phyloP scores from a whole-genome alignment of 64 coral and sea anemone genomes.

The Anthopleura sola region DNA sequence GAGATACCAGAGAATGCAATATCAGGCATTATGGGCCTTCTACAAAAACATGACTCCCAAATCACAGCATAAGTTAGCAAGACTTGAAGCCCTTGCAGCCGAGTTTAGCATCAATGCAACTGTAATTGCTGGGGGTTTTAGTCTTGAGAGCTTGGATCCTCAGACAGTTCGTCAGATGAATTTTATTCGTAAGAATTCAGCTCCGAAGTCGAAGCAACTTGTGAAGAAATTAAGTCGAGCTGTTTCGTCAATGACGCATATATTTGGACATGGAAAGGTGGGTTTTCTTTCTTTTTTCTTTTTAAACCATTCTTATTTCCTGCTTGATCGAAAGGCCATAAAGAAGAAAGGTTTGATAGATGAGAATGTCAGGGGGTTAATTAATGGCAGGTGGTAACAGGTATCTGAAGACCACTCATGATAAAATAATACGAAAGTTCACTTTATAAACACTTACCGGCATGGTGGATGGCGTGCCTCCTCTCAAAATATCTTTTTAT shows the following conservation, averaged over 20 bases:
- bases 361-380: not conserved
- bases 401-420: not conserved
- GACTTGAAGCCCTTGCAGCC: not conserved
- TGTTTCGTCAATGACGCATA: not conserved
- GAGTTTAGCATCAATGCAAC: conserved; percentile 1
- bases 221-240: not conserved
- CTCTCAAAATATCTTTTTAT: too few species aligned
- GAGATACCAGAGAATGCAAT: not conserved
- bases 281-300: not conserved
- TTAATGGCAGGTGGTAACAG: not conserved
- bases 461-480: too few species aligned
- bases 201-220: not conserved
- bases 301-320: not conserved
- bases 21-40: not conserved
- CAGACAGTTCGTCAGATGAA: not conserved
- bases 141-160: not conserved
- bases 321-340: too few species aligned
- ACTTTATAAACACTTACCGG: too few species aligned
- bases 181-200: not conserved
- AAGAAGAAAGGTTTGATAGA: not conserved
- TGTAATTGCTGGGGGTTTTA: not conserved
- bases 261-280: conserved; percentile 9
- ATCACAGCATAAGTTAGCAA: not conserved
- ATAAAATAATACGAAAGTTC: not conserved
- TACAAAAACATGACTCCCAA: not conserved